These are phyloP conservation scores for Steatocranus sp. DNA, from an alignment of 2,797 vertebrate genomes.

Conservation along the genomic window DNA sequence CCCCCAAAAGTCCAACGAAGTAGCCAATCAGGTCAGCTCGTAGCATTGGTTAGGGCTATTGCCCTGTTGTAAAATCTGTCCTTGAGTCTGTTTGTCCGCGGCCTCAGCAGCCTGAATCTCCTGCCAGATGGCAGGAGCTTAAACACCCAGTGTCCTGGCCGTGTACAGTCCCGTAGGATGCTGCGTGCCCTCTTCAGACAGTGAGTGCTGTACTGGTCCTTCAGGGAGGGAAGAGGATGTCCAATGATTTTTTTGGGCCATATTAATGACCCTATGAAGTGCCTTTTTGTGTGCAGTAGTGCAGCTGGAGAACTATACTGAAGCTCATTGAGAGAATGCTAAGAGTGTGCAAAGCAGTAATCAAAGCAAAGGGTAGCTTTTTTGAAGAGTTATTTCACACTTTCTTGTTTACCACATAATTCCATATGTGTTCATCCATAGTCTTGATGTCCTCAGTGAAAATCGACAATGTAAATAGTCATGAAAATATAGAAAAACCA, in stretches of 20 bases:
- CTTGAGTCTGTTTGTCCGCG: background rate
- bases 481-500: background rate
- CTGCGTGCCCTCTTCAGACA: background rate
- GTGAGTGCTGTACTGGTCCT: background rate
- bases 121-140: fast-evolving
- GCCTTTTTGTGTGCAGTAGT: background rate
- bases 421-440: background rate
- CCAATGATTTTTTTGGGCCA: background rate
- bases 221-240: background rate
- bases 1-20: background rate
- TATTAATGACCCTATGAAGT: background rate
- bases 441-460: background rate
- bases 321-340: background rate
- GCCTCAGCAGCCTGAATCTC: background rate
- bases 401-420: background rate
- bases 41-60: background rate
- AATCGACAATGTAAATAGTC: background rate
- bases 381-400: background rate
- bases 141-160: background rate
- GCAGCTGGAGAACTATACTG: background rate
- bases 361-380: background rate
- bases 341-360: background rate
- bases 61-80: background rate
- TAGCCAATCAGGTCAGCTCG: background rate
- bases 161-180: background rate